Percentiles rank a stretch among this genome's conserved stretches.
phyloP scores from a whole-genome alignment of 1,140 invertebrate species.

The Drosophila punjabiensis region DNA sequence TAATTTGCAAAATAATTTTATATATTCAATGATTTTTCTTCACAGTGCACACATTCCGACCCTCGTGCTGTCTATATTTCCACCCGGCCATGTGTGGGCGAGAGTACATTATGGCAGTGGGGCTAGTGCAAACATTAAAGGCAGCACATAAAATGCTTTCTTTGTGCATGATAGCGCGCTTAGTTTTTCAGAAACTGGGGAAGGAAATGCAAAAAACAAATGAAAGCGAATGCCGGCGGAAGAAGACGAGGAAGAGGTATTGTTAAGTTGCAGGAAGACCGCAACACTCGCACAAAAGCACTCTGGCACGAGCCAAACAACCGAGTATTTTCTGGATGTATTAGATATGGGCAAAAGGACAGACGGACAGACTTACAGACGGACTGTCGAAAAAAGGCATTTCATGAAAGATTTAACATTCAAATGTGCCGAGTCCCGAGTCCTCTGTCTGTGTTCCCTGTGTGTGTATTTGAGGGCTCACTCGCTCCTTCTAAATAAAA shows the following conservation, averaged over 20 bases:
- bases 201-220: slow-evolving; percentile 65
- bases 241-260: slow-evolving; percentile 49
- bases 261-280: slow-evolving; percentile 73
- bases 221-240: slow-evolving; percentile 60
- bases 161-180: slow-evolving; percentile 67
- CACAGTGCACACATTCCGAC: slow-evolving; percentile 16
- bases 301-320: slow-evolving; percentile 29
- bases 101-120: slow-evolving; percentile 76
- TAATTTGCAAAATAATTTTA: no score
- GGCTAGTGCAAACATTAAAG: slow-evolving; percentile 73
- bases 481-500: slow-evolving; percentile 70
- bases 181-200: slow-evolving; percentile 35
- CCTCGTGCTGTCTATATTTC: slow-evolving; percentile 13
- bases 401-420: slow-evolving; percentile 84
- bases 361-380: slow-evolving; percentile 9
- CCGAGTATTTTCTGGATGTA: slow-evolving; percentile 55
- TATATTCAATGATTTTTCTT: background rate
- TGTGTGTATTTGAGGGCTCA: background rate
- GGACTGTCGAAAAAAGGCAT: slow-evolving; percentile 50
- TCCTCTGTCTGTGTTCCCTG: slow-evolving; percentile 1
- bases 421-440: slow-evolving; percentile 69
- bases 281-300: slow-evolving; percentile 49
- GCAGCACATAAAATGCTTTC: slow-evolving; percentile 76
- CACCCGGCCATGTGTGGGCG: slow-evolving; percentile 11
- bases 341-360: slow-evolving; percentile 53